Percentiles rank a stretch among this genome's conserved stretches.
Evolutionary conservation across 2,113 vertebrate species (phyloP).

Genomic region (Camelus dromedarius): DNA sequence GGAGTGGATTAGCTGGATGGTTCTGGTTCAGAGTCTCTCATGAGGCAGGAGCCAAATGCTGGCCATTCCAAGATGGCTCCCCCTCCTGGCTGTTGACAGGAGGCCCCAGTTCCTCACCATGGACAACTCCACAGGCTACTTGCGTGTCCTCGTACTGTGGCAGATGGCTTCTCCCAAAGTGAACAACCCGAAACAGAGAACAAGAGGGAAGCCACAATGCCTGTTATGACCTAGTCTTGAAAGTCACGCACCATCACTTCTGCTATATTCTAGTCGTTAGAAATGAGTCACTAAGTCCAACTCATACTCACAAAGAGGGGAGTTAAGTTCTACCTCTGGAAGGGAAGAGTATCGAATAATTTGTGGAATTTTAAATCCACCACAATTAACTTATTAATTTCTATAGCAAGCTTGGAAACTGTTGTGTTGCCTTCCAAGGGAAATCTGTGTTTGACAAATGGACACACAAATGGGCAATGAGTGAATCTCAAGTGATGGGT

Average conservation of each 20-base stretch:
- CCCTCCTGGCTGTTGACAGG: not conserved
- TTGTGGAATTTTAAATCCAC: not conserved
- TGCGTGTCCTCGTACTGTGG: not conserved
- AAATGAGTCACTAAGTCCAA: not conserved
- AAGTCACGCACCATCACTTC: not conserved
- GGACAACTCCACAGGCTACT: not conserved
- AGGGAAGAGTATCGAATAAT: not conserved
- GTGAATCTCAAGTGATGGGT: not conserved
- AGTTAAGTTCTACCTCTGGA: not conserved
- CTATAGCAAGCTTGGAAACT: conserved; percentile 12
- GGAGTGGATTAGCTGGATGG: not conserved
- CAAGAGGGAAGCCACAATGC: not conserved
- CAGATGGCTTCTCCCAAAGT: not conserved
- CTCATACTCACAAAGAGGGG: not conserved
- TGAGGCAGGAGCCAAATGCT: not conserved
- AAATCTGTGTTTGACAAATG: conserved; percentile 53
- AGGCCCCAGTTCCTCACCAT: not conserved
- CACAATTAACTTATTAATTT: conserved; percentile 21
- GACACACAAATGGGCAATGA: not conserved
- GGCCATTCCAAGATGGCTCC: not conserved
- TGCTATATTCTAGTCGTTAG: not conserved
- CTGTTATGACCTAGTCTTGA: not conserved
- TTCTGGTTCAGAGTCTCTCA: not conserved
- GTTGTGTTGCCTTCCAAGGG: not conserved
- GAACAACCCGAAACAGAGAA: not conserved